These are phyloP conservation scores for Perizoma affinitatum DNA, from an alignment of 2,888 invertebrate species.

Conservation along the genomic window DNA sequence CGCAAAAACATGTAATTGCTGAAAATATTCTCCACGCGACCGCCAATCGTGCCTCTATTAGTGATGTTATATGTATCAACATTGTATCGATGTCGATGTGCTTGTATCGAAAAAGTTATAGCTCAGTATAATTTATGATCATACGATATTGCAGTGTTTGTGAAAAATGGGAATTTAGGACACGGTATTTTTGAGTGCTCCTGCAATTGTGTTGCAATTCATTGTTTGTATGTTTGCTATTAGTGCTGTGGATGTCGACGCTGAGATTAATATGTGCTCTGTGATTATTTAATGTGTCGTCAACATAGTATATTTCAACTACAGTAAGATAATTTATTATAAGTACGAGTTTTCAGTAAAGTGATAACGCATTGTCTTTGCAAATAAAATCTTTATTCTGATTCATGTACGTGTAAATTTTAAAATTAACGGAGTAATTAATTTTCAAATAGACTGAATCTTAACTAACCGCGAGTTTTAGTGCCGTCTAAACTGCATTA, in stretches of 20 bases:
- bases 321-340: background rate
- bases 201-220: conserved; percentile 9
- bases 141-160: conserved; percentile 20
- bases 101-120: conserved; percentile 25
- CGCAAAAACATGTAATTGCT: conserved; percentile 22
- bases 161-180: conserved; percentile 15
- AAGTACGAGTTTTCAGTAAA: no score
- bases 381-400: no score
- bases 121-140: conserved; percentile 26
- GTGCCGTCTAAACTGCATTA: no score
- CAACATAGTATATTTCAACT: conserved; percentile 1
- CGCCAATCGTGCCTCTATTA: conserved; percentile 30
- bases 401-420: no score
- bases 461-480: no score
- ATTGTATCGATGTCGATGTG: conserved; percentile 25
- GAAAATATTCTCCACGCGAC: conserved; percentile 28
- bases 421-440: no score
- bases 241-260: conserved; percentile 1
- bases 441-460: no score
- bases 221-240: conserved; percentile 12
- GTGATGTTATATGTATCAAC: conserved; percentile 13
- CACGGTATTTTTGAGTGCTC: conserved; percentile 16
- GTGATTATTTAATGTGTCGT: conserved; percentile 11
- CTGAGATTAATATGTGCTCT: conserved; percentile 3
- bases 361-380: no score